These are phyloP conservation scores for Actinostola sp. DNA, from an alignment of 92 coral and sea anemone species.

Conservation along the genomic window DNA sequence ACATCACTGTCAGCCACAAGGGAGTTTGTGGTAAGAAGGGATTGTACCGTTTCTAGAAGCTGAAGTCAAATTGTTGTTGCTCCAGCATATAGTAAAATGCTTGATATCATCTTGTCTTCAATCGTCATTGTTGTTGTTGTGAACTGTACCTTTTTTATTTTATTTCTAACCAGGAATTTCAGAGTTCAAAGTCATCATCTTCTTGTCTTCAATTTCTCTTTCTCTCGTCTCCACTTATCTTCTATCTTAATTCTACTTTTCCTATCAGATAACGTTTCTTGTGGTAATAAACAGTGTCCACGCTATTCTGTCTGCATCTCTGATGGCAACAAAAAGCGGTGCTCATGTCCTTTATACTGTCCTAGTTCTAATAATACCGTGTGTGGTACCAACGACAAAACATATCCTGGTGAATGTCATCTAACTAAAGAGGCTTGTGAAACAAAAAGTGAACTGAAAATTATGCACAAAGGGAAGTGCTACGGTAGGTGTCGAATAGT, in stretches of 20 bases:
- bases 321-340: slow-evolving; percentile 49
- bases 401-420: slow-evolving; percentile 73
- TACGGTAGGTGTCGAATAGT: slow-evolving; percentile 36
- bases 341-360: slow-evolving; percentile 55
- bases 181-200: background rate
- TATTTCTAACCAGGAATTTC: no score
- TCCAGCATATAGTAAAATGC: no score
- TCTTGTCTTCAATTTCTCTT: slow-evolving; percentile 8
- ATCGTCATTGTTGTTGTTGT: background rate
- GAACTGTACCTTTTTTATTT: no score
- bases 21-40: slow-evolving; percentile 88
- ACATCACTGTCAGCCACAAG: slow-evolving; percentile 52
- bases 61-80: no score
- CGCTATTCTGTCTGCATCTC: slow-evolving; percentile 63
- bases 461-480: slow-evolving; percentile 61
- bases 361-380: slow-evolving; percentile 55
- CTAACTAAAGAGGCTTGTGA: slow-evolving; percentile 75
- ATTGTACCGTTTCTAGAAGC: no score
- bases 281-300: slow-evolving; percentile 63
- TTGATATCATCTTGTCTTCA: background rate
- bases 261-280: slow-evolving; percentile 46
- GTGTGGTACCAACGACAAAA: slow-evolving; percentile 66
- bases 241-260: background rate
- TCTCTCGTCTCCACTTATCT: background rate
- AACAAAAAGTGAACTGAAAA: slow-evolving; percentile 32